Evolutionary conservation across 2,888 invertebrate genomes (phyloP), one percentile per base, ranked within the genome.

Genomic region (Agrenia bidenticulata): DNA sequence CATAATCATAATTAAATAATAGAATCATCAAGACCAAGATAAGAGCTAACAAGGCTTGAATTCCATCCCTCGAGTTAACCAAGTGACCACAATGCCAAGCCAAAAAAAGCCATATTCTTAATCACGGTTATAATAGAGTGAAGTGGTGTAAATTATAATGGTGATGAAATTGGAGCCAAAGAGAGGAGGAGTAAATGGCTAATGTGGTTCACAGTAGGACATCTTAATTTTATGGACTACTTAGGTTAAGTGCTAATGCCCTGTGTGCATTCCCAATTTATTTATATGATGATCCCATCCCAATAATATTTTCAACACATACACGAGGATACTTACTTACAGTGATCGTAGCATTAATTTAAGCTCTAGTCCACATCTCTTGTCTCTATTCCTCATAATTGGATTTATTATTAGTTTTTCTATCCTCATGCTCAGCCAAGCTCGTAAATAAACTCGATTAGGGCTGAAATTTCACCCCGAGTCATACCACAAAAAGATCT

Each of bases 181-280:
- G 32, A 32, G 32, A 32, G 32, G 32, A 32, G 32, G 32, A 51
- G 24, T 51, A 51, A 51, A 51, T 51, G 51, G 24, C 51, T 45
- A 58, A 58, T 58, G 42, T 23, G 17, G 27, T 58, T 42, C 42
- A 21, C 58, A 26, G 58, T 58, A 23, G 58, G 58, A 58, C 49
- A 58, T 58, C 58, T 58, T 58, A 58, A 58, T 58, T 58, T 58
- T 58, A 58, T 58, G 37, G 45, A n/a, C 58, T 23, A 24, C 24
- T 58, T 58, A 58, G 58, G 23, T 49, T 49, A 39, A 58, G 51
- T 51, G 51, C 24, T 51, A 51, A 51, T 51, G 51, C 19, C 7
- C 24, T 24, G 2, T 51, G 45, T 19, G 9, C 15, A 15, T 19
- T 19, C n/a, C 19, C 19, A 45, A 45, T 45, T 9, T 45, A 4